Base-by-base conservation (phyloP, 2,113 vertebrate genomes). In the Oxyruncus cristatus region DNA sequence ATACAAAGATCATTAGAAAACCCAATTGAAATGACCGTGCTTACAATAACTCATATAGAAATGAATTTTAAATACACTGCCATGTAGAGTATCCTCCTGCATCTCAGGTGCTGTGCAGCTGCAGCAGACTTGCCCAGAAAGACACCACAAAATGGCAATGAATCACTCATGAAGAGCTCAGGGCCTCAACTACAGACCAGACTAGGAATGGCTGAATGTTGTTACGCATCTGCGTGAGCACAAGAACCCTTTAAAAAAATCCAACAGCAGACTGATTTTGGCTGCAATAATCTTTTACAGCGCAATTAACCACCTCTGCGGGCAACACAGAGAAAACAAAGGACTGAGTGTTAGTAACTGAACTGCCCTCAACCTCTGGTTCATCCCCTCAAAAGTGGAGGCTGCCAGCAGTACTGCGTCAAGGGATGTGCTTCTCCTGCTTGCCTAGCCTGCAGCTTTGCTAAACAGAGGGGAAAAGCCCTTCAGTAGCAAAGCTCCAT, bases 21-120 rank as follows among this genome's bases (percentile, higher is more conserved):
- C 5, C 5, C 68, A 42, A 65, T 85, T 86, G 55, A 77, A 78
- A 77, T 71, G 59, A 71, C 61, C 55, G 71, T 41, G 22, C 10
- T 74, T 37, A 41, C 49, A 47, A 39, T 84, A 90, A 55, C 52
- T 44, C 92, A 80, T 52, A 41, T 4, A 84, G 68, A 63, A 42
- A 42, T 5, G 4, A 41, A 30, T 63, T 42, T 22, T 95, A 96
- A 96, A 93, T 87, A 56, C 42, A 92, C 83, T 95, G 93, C 86
- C 95, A 95, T 39, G 89, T 96, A 93, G 91, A 95, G 86, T 56
- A 67, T 8, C n/a, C 4, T 65, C 6, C 32, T 70, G 84, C 56
- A 67, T 26, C 68, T 89, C 55, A 50, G 73, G 46, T 32, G 33
- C 59, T 80, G 37, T 70, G 76, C 65, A 70, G 83, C 55, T 94